Evolutionary conservation across 1,140 invertebrate species (phyloP).

Genomic region (Prorops nasuta): DNA sequence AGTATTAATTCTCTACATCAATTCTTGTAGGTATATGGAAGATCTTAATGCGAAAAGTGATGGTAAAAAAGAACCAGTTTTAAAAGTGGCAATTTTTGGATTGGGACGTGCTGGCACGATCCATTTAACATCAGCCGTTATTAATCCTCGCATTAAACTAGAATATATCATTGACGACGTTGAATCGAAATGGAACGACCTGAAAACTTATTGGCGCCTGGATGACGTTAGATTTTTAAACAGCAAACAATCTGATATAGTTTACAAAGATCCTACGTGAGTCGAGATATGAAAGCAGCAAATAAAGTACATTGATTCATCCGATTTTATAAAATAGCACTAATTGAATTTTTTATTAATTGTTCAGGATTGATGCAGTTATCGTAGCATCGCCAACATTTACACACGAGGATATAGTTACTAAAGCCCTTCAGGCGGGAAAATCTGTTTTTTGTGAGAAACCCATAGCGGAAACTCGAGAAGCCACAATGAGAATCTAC

Average conservation of each 20-base stretch:
- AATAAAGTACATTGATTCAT: neutral
- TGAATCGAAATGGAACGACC: constrained; percentile 47
- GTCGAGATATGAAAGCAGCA: too few relatives aligned
- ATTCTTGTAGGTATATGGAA: constrained; percentile 30
- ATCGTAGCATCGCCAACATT: constrained; percentile 63
- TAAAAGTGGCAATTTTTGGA: constrained; percentile 60
- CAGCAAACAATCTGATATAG: constrained; percentile 55
- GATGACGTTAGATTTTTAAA: constrained; percentile 53
- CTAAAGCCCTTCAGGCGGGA: constrained; percentile 59
- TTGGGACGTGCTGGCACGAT: constrained; percentile 63
- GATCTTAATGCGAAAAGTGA: constrained; percentile 23
- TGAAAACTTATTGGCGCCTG: constrained; percentile 59
- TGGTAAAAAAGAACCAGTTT: constrained; percentile 5
- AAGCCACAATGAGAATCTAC: constrained; percentile 61
- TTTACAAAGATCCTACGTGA: constrained; percentile 62
- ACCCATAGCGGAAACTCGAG: constrained; percentile 63
- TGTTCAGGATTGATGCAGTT: constrained; percentile 60
- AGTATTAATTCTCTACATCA: constrained; percentile 4
- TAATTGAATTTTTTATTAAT: too few relatives aligned
- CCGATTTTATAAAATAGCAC: too few relatives aligned
- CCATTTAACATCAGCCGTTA: constrained; percentile 60
- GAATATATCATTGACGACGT: constrained; percentile 64
- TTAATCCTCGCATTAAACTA: constrained; percentile 58
- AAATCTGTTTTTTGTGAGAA: constrained; percentile 73
- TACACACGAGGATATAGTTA: constrained; percentile 64